Conservation (phyloP, 1,140 invertebrate genomes). For the Anastrepha ludens region DNA sequence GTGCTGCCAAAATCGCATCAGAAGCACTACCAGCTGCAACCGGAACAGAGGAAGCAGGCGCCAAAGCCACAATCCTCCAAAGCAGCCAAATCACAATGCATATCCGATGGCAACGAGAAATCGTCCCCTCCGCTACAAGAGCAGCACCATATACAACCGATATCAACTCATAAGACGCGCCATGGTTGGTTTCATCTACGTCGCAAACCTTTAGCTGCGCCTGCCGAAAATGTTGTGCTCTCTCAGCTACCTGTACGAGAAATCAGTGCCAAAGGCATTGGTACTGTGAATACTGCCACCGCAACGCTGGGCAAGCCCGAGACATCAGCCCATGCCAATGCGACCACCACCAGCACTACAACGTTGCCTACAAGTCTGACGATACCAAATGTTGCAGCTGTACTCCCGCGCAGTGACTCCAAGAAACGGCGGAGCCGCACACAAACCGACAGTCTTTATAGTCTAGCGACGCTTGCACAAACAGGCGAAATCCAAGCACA, state of each 20-base stretch:
- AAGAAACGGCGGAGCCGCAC: conserved; percentile 52
- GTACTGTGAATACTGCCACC: conserved; percentile 45
- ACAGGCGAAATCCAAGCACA: conserved; percentile 51
- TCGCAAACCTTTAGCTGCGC: background rate
- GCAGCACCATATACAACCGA: too few relatives aligned
- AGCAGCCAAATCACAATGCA: background rate
- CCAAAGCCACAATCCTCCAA: conserved; percentile 5
- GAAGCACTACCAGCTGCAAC: conserved; percentile 6
- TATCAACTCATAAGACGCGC: background rate
- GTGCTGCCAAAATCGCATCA: conserved; percentile 33
- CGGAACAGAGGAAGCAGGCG: conserved; percentile 1
- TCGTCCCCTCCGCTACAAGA: conserved; percentile 31
- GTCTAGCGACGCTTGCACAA: conserved; percentile 54
- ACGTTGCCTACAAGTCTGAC: conserved; percentile 27
- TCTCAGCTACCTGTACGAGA: background rate
- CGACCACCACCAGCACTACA: conserved; percentile 45
- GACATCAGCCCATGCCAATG: conserved; percentile 35
- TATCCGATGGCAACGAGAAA: background rate
- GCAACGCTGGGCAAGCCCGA: conserved; percentile 51
- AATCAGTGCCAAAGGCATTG: background rate
- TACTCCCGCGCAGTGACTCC: conserved; percentile 24
- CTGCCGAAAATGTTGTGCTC: background rate
- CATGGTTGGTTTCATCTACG: conserved; percentile 57
- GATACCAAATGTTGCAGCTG: conserved; percentile 39
- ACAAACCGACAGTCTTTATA: conserved; percentile 55